A percentile compares a stretch with the other conserved stretches of the same genome.
Conservation (phyloP, 2,797 vertebrate species). For the Argyrosomus regius region DNA sequence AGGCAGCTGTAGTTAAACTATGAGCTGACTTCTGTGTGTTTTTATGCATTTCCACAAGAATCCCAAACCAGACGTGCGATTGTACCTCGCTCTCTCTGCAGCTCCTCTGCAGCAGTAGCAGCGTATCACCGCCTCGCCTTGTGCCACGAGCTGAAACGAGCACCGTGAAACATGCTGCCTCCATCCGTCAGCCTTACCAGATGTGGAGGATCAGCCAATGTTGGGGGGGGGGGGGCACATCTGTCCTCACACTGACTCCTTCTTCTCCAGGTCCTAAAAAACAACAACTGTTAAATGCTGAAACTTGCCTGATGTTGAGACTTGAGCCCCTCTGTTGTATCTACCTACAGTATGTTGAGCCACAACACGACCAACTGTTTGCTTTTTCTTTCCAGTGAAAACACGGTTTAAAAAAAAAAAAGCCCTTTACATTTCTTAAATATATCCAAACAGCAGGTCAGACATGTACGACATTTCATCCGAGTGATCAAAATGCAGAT, state of each 20-base stretch:
- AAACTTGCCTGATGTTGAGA: conserved; percentile 23
- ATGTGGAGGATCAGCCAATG: conserved; percentile 23
- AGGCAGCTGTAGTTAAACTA: conserved; percentile 46
- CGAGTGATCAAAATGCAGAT: conserved; percentile 46
- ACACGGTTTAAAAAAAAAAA: conserved; percentile 22
- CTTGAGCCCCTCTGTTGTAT: conserved; percentile 12
- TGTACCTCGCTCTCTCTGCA: conserved; percentile 65
- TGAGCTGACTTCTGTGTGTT: conserved; percentile 1
- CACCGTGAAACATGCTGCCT: conserved; percentile 37
- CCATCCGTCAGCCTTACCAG: conserved; percentile 58
- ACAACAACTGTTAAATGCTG: conserved; percentile 26
- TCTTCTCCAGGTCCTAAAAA: neutral
- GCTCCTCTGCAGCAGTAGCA: conserved; percentile 62
- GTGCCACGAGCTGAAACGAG: conserved; percentile 50
- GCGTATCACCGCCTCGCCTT: conserved; percentile 67
- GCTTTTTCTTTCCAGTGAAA: conserved; percentile 1
- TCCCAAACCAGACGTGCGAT: conserved; percentile 72
- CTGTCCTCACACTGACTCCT: conserved; percentile 21
- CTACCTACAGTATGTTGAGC: conserved; percentile 30
- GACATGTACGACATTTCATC: conserved; percentile 27
- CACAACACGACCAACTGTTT: conserved; percentile 26
- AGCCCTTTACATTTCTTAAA: conserved; percentile 17
- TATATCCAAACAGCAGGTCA: conserved; percentile 4
- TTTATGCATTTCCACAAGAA: conserved; percentile 26
- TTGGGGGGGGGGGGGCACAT: neutral